phyloP scores from a whole-genome alignment of 2,888 invertebrate species.

The Nephrocerus scutellatus region DNA sequence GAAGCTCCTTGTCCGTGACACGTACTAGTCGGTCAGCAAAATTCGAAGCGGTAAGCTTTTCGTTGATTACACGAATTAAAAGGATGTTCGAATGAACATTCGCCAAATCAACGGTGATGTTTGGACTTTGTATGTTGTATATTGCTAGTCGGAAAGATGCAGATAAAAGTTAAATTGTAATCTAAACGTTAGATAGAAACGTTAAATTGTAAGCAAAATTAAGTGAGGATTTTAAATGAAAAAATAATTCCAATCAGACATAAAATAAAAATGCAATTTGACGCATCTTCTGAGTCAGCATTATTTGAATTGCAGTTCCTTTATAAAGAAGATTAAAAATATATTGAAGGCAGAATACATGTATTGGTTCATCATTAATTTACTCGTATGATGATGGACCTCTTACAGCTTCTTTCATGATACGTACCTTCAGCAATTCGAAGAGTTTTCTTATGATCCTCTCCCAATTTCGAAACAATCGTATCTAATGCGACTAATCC shows the following conservation, averaged over 20 bases:
- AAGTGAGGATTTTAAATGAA: slow-evolving; percentile 2
- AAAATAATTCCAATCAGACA: not conserved
- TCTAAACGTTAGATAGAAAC: not conserved
- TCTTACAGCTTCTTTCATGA: not conserved
- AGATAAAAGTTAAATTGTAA: no score
- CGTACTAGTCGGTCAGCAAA: slow-evolving; percentile 52
- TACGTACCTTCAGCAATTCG: slow-evolving; percentile 60
- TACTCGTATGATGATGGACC: not conserved
- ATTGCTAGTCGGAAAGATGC: no score
- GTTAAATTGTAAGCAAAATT: slow-evolving; percentile 5
- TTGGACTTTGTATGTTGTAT: slow-evolving; percentile 53
- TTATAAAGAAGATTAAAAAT: slow-evolving; percentile 1
- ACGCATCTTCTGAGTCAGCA: not conserved
- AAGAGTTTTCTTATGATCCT: slow-evolving; percentile 68
- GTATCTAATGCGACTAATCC: slow-evolving; percentile 79
- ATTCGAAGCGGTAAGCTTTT: slow-evolving; percentile 51
- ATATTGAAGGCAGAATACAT: no score
- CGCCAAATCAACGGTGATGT: slow-evolving; percentile 57
- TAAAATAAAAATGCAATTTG: not conserved
- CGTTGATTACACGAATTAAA: slow-evolving; percentile 55
- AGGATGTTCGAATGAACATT: slow-evolving; percentile 69
- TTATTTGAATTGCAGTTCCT: slow-evolving; percentile 12
- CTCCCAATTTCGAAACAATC: slow-evolving; percentile 60
- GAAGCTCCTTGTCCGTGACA: slow-evolving; percentile 48
- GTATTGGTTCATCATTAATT: no score